Evolutionary conservation across 2,113 vertebrate species (phyloP).

Genomic region (Lagopus muta): DNA sequence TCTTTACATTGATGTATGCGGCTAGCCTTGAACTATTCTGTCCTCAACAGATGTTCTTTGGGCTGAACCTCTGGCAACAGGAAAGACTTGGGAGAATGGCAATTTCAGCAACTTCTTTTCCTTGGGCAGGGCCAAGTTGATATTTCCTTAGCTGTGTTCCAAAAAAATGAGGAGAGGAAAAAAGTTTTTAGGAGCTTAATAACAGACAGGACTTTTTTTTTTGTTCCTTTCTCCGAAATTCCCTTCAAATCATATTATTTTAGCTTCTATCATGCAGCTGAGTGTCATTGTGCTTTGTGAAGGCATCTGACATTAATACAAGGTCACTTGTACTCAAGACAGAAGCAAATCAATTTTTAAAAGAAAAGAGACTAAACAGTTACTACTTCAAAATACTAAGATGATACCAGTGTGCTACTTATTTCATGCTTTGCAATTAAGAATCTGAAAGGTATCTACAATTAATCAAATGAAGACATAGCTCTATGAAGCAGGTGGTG

Average conservation of each 20-base stretch:
- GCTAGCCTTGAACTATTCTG: slow-evolving; percentile 14
- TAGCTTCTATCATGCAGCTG: not conserved
- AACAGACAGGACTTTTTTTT: not conserved
- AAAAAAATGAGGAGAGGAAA: not conserved
- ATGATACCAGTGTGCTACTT: not conserved
- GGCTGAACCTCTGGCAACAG: slow-evolving; percentile 14
- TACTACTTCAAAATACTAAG: not conserved
- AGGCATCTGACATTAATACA: not conserved
- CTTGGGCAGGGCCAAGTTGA: slow-evolving; percentile 5
- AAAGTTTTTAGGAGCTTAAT: not conserved
- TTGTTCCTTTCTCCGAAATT: not conserved
- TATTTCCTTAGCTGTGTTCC: slow-evolving; percentile 19
- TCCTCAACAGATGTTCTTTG: not conserved
- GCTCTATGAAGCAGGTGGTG: not conserved
- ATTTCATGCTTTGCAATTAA: not conserved
- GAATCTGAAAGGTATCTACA: not conserved
- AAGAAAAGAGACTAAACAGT: not conserved
- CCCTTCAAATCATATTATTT: not conserved
- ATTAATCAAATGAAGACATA: not conserved
- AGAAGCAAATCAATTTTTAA: not conserved
- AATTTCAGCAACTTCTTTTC: slow-evolving; percentile 57
- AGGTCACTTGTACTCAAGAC: not conserved
- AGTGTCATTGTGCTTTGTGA: not conserved
- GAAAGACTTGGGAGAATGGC: slow-evolving; percentile 18
- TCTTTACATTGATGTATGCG: not conserved